Conservation (phyloP, 2,113 vertebrate genomes). For the Lathamus discolor region DNA sequence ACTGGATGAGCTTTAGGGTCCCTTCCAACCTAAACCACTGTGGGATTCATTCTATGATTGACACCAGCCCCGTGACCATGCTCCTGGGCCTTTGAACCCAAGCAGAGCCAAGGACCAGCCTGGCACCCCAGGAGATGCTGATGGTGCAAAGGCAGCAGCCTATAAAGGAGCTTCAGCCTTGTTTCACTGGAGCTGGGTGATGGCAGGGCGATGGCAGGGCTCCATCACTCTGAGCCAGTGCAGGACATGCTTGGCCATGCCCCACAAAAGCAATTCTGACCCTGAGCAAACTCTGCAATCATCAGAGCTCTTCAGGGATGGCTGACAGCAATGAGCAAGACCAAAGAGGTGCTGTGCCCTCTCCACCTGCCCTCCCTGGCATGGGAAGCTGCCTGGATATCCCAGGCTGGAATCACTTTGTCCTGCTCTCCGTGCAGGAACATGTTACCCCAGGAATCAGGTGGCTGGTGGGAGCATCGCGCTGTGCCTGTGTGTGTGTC, state of each 20-base stretch:
- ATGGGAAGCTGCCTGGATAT: not conserved
- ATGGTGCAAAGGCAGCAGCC: not conserved
- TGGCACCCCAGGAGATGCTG: not conserved
- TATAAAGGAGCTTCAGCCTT: not conserved
- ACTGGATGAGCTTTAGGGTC: not conserved
- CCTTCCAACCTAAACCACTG: not conserved
- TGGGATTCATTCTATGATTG: not conserved
- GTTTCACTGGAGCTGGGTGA: not conserved
- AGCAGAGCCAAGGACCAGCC: not conserved
- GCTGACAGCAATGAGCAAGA: not conserved
- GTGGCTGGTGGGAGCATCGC: not conserved
- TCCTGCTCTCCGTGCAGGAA: not conserved
- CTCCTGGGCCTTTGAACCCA: accelerated
- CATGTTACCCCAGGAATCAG: not conserved
- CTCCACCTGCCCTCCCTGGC: not conserved
- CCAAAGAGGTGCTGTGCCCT: not conserved
- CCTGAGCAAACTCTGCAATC: not conserved
- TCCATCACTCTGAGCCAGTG: accelerated
- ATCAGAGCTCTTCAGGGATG: not conserved
- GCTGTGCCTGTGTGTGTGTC: not conserved
- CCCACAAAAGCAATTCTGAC: not conserved
- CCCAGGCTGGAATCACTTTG: not conserved
- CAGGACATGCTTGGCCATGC: not conserved
- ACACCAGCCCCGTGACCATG: accelerated
- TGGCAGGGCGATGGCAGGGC: not conserved